Base-by-base conservation (phyloP, 2,888 invertebrate species). In the Xylocampa areola region DNA sequence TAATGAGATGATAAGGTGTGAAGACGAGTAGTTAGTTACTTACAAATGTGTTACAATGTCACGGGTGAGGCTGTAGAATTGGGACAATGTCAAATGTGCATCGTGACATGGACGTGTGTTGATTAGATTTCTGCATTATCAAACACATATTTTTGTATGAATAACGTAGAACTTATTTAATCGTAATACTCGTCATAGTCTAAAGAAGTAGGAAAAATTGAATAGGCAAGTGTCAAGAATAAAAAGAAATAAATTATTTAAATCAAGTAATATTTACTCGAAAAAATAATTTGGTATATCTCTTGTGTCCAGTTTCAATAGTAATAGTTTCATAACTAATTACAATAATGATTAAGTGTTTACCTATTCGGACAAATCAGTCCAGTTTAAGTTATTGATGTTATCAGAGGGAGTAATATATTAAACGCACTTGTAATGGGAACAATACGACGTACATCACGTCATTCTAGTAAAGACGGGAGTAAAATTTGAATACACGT, bases 1-100 rank as follows among this genome's bases (percentile, higher is more conserved):
- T 10, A n/a, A 11, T 11, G 6, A 21, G 48, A 62, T 68, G 49
- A 68, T n/a, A 45, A 25, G 21, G 21, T 21, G 14, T 37, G 25
- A 66, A 68, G 68, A 66, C 62, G 48, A 68, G 21, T 49, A 49
- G 36, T 19, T 21, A 68, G 36, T 13, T 21, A 68, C 65, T 66
- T 62, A 68, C 25, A 49, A 43, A 68, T 66, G 68, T 62, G 54
- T 66, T 75, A 75, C 74, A 75, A 57, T 76, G 75, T 68, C 73
- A 69, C 55, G 60, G 61, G 40, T 66, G 37, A 67, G 73, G 73
- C 52, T 73, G 50, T 10, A 17, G 10, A 61, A 58, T 47, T 36
- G 39, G 71, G 52, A 57, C 68, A 68, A 70, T 62, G 69, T 58
- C 68, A 62, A 4, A 45, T 48, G 45, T 61, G 58, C 70, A 69